Conservation (phyloP, 2,888 invertebrate species). For the Torymus tubicola region DNA sequence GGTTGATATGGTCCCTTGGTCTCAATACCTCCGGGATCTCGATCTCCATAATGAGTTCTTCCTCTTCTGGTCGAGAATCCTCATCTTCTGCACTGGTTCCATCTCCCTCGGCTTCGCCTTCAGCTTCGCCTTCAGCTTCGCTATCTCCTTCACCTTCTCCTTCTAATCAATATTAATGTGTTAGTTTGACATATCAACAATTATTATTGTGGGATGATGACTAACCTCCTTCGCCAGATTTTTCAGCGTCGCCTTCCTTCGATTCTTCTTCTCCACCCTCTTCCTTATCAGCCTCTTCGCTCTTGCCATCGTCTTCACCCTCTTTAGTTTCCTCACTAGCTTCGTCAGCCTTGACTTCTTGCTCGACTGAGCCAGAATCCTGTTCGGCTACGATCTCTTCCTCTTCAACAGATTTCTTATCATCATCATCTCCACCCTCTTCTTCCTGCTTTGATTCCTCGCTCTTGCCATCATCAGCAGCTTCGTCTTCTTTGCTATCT, state of each 20-base stretch:
- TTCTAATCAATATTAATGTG: not conserved
- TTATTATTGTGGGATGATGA: not conserved
- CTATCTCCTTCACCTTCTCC: constrained; percentile 15
- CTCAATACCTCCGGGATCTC: constrained; percentile 88
- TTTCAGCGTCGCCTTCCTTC: constrained; percentile 56
- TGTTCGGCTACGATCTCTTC: constrained; percentile 12
- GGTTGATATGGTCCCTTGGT: constrained; percentile 87
- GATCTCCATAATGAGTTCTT: constrained; percentile 81
- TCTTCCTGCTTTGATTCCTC: constrained; percentile 43
- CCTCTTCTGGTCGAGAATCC: constrained; percentile 75
- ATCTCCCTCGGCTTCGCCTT: constrained; percentile 18
- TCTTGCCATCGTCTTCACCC: constrained; percentile 15
- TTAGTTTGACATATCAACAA: no score
- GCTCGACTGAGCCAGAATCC: constrained; percentile 4
- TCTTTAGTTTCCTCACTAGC: constrained; percentile 28
- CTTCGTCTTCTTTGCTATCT: constrained; percentile 58
- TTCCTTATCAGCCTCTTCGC: constrained; percentile 49
- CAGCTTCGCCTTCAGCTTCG: not conserved
- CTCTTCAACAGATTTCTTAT: constrained; percentile 42
- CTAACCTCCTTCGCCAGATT: constrained; percentile 58
- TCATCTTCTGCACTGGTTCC: constrained; percentile 32
- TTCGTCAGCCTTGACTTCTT: constrained; percentile 24
- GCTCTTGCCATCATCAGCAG: constrained; percentile 47
- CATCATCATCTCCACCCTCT: constrained; percentile 52
- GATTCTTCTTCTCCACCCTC: constrained; percentile 4